phyloP scores from a whole-genome alignment of 2,797 vertebrate species.

The Leptoclinus maculatus region DNA sequence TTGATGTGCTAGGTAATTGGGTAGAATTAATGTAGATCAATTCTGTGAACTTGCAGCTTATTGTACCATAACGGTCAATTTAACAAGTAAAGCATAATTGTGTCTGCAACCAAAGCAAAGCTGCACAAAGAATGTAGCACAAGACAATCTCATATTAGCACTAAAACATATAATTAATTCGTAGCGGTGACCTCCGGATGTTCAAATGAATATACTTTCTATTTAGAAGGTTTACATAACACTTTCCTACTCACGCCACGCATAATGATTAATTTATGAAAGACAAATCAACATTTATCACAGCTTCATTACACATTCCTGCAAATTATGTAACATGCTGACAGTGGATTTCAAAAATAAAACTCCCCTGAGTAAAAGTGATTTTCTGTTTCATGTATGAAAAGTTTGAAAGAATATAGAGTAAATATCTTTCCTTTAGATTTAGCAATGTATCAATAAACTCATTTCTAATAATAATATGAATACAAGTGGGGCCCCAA shows the following conservation, averaged over 20 bases:
- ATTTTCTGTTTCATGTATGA: background rate
- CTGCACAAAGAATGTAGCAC: slow-evolving; percentile 27
- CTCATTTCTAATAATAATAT: background rate
- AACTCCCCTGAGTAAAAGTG: background rate
- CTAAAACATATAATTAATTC: slow-evolving; percentile 41
- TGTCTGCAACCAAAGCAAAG: slow-evolving; percentile 32
- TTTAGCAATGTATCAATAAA: background rate
- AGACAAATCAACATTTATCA: slow-evolving; percentile 37
- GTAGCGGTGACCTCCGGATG: slow-evolving; percentile 26
- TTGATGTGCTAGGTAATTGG: slow-evolving; percentile 62
- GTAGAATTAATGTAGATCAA: slow-evolving; percentile 65
- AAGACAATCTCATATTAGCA: slow-evolving; percentile 37
- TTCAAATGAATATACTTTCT: slow-evolving; percentile 37
- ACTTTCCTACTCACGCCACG: background rate
- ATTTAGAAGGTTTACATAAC: slow-evolving; percentile 32
- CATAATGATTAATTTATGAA: slow-evolving; percentile 47
- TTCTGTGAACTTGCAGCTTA: slow-evolving; percentile 55
- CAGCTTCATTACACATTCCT: slow-evolving; percentile 18
- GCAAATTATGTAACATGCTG: slow-evolving; percentile 16
- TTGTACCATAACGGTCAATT: slow-evolving; percentile 64
- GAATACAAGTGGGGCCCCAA: background rate
- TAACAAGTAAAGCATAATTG: slow-evolving; percentile 59
- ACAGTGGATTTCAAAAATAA: slow-evolving; percentile 25
- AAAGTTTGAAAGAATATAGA: background rate
- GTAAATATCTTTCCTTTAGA: background rate